phyloP scores from a whole-genome alignment of 2,113 vertebrate species.

The Triplophysa dalaica region DNA sequence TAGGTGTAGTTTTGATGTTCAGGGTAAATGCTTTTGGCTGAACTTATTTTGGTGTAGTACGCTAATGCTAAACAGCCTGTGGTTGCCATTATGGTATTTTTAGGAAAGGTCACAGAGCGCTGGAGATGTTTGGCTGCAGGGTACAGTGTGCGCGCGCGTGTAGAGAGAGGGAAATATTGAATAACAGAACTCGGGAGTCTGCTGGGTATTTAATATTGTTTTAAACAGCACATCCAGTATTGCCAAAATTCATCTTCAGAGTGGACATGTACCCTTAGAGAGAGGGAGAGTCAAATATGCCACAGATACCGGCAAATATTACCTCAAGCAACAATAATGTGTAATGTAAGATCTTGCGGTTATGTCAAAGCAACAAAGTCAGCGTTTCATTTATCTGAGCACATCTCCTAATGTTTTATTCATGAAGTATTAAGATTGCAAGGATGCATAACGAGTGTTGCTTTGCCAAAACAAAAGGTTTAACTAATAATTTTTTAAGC shows the following conservation, averaged over 20 bases:
- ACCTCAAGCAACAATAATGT: slow-evolving; percentile 26
- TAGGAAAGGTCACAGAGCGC: slow-evolving; percentile 39
- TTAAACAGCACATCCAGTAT: slow-evolving; percentile 52
- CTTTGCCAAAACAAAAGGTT: not conserved
- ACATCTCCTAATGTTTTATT: slow-evolving; percentile 16
- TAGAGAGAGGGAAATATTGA: slow-evolving; percentile 53
- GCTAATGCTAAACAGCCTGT: slow-evolving; percentile 30
- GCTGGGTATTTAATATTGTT: slow-evolving; percentile 61
- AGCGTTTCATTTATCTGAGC: slow-evolving; percentile 16
- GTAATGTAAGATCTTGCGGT: slow-evolving; percentile 38
- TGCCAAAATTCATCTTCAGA: slow-evolving; percentile 49
- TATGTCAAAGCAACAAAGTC: slow-evolving; percentile 42
- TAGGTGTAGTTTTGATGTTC: slow-evolving; percentile 7
- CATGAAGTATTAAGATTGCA: slow-evolving; percentile 13
- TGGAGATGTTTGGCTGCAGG: slow-evolving; percentile 43
- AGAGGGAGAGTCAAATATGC: slow-evolving; percentile 42
- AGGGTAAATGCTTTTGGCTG: slow-evolving; percentile 32
- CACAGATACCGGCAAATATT: slow-evolving; percentile 22
- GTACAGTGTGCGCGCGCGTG: slow-evolving; percentile 18
- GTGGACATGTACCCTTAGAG: slow-evolving; percentile 18
- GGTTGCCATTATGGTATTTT: slow-evolving; percentile 36
- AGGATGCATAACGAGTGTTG: not conserved
- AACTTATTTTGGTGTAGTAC: slow-evolving; percentile 26
- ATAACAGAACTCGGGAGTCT: slow-evolving; percentile 62
- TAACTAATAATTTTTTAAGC: not conserved